Conservation (phyloP, 2,888 invertebrate genomes). For the Ditula angustiorana region DNA sequence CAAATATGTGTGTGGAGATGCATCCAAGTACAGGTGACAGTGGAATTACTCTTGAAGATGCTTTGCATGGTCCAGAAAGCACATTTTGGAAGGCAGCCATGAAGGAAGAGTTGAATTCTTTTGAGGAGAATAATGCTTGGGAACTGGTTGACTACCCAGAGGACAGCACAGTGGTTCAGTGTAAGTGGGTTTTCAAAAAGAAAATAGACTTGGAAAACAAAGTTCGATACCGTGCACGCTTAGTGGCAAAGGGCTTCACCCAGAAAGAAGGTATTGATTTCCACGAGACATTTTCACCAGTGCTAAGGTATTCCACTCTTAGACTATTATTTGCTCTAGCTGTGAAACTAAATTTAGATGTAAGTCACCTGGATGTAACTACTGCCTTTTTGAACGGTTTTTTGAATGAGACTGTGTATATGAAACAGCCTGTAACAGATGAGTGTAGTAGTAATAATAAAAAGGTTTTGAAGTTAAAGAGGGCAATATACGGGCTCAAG, state of each 20-base stretch:
- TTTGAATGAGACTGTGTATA: conserved; percentile 38
- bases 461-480: conserved; percentile 42
- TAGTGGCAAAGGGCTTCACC: conserved; percentile 19
- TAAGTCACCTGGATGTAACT: conserved; percentile 40
- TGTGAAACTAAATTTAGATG: conserved; percentile 29
- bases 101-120: conserved; percentile 35
- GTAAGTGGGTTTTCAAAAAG: conserved; percentile 19
- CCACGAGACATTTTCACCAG: conserved; percentile 33
- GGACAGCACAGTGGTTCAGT: conserved; percentile 2
- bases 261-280: not conserved
- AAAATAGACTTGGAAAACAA: conserved; percentile 17
- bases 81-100: conserved; percentile 33
- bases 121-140: conserved; percentile 35
- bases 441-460: conserved; percentile 16
- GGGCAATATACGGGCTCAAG: conserved; percentile 40
- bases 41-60: conserved; percentile 19
- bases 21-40: not conserved
- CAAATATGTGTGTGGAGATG: too few species aligned
- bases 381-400: conserved; percentile 42
- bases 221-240: conserved; percentile 4
- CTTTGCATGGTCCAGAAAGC: conserved; percentile 37
- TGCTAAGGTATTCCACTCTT: conserved; percentile 42
- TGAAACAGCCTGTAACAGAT: conserved; percentile 35
- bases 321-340: conserved; percentile 40
- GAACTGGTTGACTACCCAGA: conserved; percentile 24